Evolutionary conservation across 1,140 invertebrate species (phyloP), one percentile per base, ranked within the genome.

Genomic region (Trachelipus rathkii): DNA sequence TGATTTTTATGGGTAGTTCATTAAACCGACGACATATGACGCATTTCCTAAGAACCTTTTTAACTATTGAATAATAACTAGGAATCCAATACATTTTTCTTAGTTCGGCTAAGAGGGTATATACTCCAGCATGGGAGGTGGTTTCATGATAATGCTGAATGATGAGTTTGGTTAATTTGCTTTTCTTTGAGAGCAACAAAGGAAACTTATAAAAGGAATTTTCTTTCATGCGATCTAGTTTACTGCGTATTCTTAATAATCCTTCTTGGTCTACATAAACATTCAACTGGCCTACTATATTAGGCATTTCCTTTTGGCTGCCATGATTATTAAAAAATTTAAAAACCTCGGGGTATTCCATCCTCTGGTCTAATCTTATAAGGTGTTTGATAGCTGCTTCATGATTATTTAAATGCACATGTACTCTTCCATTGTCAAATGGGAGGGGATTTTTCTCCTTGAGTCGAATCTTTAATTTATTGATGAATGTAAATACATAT

Each of bases 21-120:
- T 73, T 73, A n/a, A 73, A 45, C n/a, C 72, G 43, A 3, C 44
- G 50, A 46, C 72, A 73, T 7, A 11, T n/a, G 10, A 46, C 24
- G 24, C 72, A 73, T 19, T n/a, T 15, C 11, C n/a, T 50, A 4
- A 73, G 3, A 13, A 53, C 0, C 24, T 46, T 72, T 8, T 46
- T 13, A 10, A 19, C 43, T 23, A 3, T n/a, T 9, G 33, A 46
- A 50, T 21, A 73, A n/a, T n/a, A 46, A 19, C 11, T 13, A 8
- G 11, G 10, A 11, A 46, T 33, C 21, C 33, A 44, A 50, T 13
- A 73, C 10, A 3, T 45, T 13, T 46, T n/a, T 10, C 19, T 11
- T 8, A 73, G n/a, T n/a, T 46, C 44, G 1, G 13, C 9, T 44
- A 73, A 19, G 15, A 73, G 23, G 0, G 44, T 19, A 10, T 73